These are phyloP conservation scores for Pygoscelis antarcticus DNA, from an alignment of 2,113 vertebrate species.

Conservation along the genomic window DNA sequence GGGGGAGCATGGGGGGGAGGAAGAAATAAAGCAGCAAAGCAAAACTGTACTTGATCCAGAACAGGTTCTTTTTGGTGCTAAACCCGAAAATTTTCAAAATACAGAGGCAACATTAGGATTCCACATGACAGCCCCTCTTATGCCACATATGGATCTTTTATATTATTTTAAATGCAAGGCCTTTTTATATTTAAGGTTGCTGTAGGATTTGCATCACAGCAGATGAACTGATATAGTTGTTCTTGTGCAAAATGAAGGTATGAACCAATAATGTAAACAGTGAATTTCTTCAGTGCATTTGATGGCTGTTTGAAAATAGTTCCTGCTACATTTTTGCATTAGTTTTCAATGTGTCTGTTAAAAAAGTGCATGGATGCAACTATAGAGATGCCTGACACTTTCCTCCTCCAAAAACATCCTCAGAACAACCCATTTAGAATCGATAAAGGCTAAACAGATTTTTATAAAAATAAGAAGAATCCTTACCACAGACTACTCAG, in stretches of 20 bases:
- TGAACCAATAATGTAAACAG: not conserved
- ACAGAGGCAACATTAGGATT: not conserved
- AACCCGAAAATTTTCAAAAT: not conserved
- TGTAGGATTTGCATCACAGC: not conserved
- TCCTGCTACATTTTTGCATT: not conserved
- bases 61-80: not conserved
- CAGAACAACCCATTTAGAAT: not conserved
- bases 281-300: not conserved
- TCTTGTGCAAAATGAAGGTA: not conserved
- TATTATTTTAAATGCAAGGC: not conserved
- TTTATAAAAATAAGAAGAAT: not conserved
- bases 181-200: not conserved
- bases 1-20: not conserved
- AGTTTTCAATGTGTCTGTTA: not conserved
- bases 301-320: not conserved
- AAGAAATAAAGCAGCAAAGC: not conserved
- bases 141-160: not conserved
- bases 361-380: not conserved
- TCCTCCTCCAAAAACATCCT: not conserved
- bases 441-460: not conserved
- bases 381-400: not conserved
- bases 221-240: not conserved
- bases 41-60: not conserved
- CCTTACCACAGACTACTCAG: not conserved
- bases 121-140: not conserved